Base-by-base conservation (phyloP, 2,113 vertebrate species). In the Myiagra hebetior region DNA sequence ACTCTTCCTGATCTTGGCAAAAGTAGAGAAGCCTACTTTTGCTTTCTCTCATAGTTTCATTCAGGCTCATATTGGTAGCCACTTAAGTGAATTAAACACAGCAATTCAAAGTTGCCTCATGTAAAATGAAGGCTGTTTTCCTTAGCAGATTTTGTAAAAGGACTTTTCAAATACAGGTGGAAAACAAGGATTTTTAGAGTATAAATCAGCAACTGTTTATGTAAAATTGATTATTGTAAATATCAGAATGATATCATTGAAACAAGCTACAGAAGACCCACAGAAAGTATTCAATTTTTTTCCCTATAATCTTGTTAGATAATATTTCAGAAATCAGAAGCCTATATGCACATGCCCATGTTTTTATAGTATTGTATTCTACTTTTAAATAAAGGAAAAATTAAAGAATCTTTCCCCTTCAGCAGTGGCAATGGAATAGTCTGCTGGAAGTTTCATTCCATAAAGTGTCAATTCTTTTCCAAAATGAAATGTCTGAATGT, bases 401-500 rank as follows among this genome's bases (percentile, higher is more conserved):
- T 21, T 65, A 91, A 50, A 64, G 35, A 86, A 53, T 94, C 72
- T 93, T 95, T 95, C 83, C 62, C 49, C 17, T 94, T 87, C 49
- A 85, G 50, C 52, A 93, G 59, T 60, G 42, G 80, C 85, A 96
- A 59, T 77, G 64, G 92, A 97, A 95, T 59, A 93, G 57, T 90
- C 37, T 91, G 68, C 70, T 96, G 57, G 19, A 93, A 95, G 85
- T 96, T 96, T 87, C 57, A 82, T 94, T 96, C 78, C 73, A 63
- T 82, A 30, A 91, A 88, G 33, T 95, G 72, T 95, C 69, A 82
- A 91, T 95, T 93, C 49, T 97, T 97, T 96, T 96, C 96, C 94
- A 94, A 94, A 89, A 90, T 90, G 78, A 96, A 95, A 89, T 8
- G 1, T 82, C 74, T 91, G 82, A 92, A 82, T 93, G 67, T 82